These are phyloP conservation scores for Euproctis similis DNA, from an alignment of 2,888 invertebrate genomes.

Conservation along the genomic window DNA sequence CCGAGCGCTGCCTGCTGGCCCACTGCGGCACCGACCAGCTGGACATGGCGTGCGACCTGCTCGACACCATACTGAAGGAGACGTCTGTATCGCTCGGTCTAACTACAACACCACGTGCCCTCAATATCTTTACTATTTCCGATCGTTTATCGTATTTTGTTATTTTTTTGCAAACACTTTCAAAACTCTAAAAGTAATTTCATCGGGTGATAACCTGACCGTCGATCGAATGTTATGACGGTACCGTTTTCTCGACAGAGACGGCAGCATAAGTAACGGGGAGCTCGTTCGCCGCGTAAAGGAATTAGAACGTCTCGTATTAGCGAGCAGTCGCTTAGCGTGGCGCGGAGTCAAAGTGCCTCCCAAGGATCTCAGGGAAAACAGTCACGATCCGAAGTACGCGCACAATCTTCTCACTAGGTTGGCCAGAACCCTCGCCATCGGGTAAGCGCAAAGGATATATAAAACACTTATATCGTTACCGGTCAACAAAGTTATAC, in stretches of 20 bases:
- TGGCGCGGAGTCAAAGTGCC: slow-evolving; percentile 55
- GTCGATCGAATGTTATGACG: too few relatives aligned
- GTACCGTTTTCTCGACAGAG: slow-evolving; percentile 40
- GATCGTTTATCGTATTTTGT: too few relatives aligned
- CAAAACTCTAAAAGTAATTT: too few relatives aligned
- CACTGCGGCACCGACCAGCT: slow-evolving; percentile 78
- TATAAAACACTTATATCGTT: too few relatives aligned
- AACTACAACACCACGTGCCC: too few relatives aligned
- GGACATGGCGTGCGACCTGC: slow-evolving; percentile 76
- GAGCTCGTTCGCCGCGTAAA: slow-evolving; percentile 63
- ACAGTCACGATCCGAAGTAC: slow-evolving; percentile 18
- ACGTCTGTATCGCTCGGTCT: slow-evolving; percentile 50
- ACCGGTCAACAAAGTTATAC: too few relatives aligned
- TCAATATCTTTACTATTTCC: too few relatives aligned
- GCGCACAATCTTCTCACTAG: slow-evolving; percentile 51
- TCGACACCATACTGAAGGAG: slow-evolving; percentile 63
- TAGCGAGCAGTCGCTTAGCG: slow-evolving; percentile 62
- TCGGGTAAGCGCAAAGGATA: too few relatives aligned
- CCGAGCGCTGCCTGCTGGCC: slow-evolving; percentile 80
- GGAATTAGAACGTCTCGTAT: slow-evolving; percentile 66
- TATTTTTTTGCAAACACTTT: too few relatives aligned
- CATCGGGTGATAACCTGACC: too few relatives aligned
- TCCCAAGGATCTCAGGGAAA: slow-evolving; percentile 16
- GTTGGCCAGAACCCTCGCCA: slow-evolving; percentile 35
- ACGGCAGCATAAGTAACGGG: slow-evolving; percentile 48